Evolutionary conservation across 2,113 vertebrate species (phyloP).

Genomic region (Archilochus colubris): DNA sequence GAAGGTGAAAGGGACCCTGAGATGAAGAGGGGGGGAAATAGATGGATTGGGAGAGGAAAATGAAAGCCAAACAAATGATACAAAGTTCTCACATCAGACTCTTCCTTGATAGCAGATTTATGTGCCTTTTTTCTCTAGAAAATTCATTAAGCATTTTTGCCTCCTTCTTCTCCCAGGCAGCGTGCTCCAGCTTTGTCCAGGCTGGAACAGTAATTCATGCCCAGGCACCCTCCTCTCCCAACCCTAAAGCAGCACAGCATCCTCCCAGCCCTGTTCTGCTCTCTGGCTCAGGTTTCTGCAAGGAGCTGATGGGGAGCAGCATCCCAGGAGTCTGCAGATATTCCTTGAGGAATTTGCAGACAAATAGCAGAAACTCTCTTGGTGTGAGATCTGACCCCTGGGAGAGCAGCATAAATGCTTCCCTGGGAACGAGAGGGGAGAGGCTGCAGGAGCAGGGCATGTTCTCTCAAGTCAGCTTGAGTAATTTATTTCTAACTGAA

Average conservation of each 20-base stretch:
- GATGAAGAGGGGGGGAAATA: background rate
- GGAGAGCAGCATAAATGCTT: background rate
- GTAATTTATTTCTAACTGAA: background rate
- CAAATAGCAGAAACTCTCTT: background rate
- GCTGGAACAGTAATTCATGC: rapidly evolving
- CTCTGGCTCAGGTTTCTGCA: background rate
- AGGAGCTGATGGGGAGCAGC: background rate
- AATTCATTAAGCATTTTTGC: conserved; percentile 30
- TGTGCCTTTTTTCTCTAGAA: background rate
- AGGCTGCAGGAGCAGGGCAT: background rate
- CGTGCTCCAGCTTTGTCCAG: background rate
- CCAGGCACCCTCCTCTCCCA: too few species aligned
- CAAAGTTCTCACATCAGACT: background rate
- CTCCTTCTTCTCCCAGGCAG: background rate
- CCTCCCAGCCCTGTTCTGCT: background rate
- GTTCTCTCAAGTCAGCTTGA: background rate
- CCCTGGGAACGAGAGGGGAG: background rate
- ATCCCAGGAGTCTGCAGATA: background rate
- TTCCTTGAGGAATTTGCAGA: background rate
- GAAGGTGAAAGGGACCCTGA: background rate
- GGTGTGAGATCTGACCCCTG: background rate
- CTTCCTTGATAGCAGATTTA: background rate
- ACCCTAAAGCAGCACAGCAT: background rate
- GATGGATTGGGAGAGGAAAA: background rate
- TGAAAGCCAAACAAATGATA: background rate